phyloP scores from a whole-genome alignment of 2,888 invertebrate genomes.

The Caenorhabditis zanzibari region DNA sequence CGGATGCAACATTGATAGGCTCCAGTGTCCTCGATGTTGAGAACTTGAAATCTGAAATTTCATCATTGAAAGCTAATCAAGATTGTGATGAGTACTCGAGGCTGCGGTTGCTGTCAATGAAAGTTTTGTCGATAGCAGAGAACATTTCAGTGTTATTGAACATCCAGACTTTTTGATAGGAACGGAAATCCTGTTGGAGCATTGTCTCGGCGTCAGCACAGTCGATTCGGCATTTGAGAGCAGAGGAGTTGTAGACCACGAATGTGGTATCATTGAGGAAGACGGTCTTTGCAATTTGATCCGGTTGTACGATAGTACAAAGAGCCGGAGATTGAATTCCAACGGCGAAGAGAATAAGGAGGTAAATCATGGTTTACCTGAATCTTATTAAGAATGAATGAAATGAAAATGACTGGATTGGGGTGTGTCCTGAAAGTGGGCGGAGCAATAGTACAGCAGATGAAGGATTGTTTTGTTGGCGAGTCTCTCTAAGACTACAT shows the following conservation, averaged over 20 bases:
- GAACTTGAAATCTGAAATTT: conserved; percentile 54
- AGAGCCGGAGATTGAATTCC: not conserved
- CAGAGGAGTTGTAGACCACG: conserved; percentile 52
- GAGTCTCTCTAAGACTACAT: conserved; percentile 42
- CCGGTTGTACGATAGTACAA: conserved; percentile 35
- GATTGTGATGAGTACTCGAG: conserved; percentile 25
- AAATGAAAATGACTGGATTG: not conserved
- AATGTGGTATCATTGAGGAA: conserved; percentile 59
- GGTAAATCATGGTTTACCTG: conserved; percentile 31
- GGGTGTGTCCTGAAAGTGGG: conserved; percentile 10
- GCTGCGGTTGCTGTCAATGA: conserved; percentile 62
- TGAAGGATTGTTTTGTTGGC: conserved; percentile 24
- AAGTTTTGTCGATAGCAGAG: conserved; percentile 59
- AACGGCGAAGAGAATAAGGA: not conserved
- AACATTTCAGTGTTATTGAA: conserved; percentile 58
- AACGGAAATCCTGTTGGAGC: conserved; percentile 45
- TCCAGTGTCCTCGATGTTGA: conserved; percentile 54
- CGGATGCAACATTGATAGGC: conserved; percentile 60
- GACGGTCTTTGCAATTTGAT: conserved; percentile 57
- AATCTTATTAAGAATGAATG: conserved; percentile 10
- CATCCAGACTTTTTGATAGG: conserved; percentile 63
- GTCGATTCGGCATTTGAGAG: conserved; percentile 56
- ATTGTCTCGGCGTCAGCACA: conserved; percentile 63
- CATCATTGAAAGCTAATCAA: not conserved
- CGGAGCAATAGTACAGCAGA: conserved; percentile 48